Evolutionary conservation across 1,140 invertebrate species (phyloP).

Genomic region (Drosophila albomicans): DNA sequence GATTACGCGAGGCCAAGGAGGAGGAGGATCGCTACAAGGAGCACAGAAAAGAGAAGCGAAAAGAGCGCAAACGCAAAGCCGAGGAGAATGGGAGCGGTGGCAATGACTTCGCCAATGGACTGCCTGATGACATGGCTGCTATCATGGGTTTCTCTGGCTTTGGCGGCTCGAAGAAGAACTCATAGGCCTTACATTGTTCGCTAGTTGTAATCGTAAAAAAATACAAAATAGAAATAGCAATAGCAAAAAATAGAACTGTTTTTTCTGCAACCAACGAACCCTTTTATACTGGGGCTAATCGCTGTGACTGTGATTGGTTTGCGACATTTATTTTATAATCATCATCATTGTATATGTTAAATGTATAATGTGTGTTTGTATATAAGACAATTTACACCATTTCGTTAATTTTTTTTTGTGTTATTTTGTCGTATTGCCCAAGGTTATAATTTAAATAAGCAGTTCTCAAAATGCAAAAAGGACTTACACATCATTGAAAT

Average conservation of each 20-base stretch:
- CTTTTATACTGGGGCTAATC: constrained; percentile 40
- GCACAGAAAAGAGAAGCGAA: constrained; percentile 95
- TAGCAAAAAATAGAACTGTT: constrained; percentile 30
- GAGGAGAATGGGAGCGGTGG: constrained; percentile 88
- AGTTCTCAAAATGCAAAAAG: constrained; percentile 68
- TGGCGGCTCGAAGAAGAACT: constrained; percentile 93
- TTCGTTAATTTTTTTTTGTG: constrained; percentile 16
- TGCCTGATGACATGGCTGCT: constrained; percentile 94
- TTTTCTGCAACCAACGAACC: constrained; percentile 48
- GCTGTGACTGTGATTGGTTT: constrained; percentile 58
- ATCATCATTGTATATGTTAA: constrained; percentile 37
- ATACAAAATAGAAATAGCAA: constrained; percentile 41
- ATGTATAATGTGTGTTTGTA: constrained; percentile 41
- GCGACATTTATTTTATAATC: constrained; percentile 77
- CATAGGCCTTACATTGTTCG: constrained; percentile 59
- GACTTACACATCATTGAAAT: constrained; percentile 53
- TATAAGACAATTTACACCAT: constrained; percentile 74
- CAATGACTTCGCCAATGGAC: constrained; percentile 86
- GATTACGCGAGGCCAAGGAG: constrained; percentile 97
- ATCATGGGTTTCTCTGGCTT: constrained; percentile 99
- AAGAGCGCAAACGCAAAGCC: constrained; percentile 95
- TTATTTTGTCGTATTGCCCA: constrained; percentile 60
- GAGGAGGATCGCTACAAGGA: constrained; percentile 98
- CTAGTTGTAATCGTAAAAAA: constrained; percentile 42
- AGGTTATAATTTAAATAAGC: constrained; percentile 77